Percentiles rank a stretch among this genome's conserved stretches.
Evolutionary conservation across 2,113 vertebrate genomes (phyloP).

Genomic region (Poeciliopsis occidentalis): DNA sequence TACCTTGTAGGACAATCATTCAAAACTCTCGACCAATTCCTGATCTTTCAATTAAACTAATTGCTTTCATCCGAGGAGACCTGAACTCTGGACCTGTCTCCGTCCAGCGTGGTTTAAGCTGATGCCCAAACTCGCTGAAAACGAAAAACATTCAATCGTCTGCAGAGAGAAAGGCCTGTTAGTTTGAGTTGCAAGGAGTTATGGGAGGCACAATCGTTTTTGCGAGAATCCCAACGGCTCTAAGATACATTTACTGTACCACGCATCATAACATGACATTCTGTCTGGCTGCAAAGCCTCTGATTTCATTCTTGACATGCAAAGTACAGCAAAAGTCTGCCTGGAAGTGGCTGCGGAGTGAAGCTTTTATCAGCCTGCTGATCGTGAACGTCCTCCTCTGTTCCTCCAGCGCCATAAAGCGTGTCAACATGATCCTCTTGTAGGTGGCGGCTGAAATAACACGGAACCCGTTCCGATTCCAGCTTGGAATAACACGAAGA

Average conservation of each 20-base stretch:
- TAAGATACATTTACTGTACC: not conserved
- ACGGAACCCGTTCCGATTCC: constrained; percentile 52
- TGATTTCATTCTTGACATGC: not conserved
- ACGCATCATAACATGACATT: too few relatives aligned
- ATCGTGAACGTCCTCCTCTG: constrained; percentile 25
- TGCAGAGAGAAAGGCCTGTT: not conserved
- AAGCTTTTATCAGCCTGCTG: constrained; percentile 31
- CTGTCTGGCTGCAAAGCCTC: not conserved
- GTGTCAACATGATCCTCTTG: constrained; percentile 47
- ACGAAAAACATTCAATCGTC: not conserved
- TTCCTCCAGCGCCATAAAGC: constrained; percentile 24
- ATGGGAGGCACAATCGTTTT: too few relatives aligned
- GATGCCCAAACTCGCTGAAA: constrained; percentile 4
- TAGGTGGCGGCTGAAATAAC: constrained; percentile 59
- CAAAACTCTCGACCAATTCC: constrained; percentile 66
- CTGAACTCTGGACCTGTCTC: constrained; percentile 69
- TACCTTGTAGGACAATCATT: constrained; percentile 53
- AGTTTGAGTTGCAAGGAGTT: not conserved
- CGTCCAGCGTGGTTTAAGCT: not conserved
- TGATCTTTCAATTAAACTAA: constrained; percentile 73
- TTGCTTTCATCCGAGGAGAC: constrained; percentile 70
- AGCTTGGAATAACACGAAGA: constrained; percentile 54
- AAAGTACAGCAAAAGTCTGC: not conserved
- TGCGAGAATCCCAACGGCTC: not conserved
- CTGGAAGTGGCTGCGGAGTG: not conserved